phyloP scores from a whole-genome alignment of 2,797 vertebrate species.

The Brotula barbata region DNA sequence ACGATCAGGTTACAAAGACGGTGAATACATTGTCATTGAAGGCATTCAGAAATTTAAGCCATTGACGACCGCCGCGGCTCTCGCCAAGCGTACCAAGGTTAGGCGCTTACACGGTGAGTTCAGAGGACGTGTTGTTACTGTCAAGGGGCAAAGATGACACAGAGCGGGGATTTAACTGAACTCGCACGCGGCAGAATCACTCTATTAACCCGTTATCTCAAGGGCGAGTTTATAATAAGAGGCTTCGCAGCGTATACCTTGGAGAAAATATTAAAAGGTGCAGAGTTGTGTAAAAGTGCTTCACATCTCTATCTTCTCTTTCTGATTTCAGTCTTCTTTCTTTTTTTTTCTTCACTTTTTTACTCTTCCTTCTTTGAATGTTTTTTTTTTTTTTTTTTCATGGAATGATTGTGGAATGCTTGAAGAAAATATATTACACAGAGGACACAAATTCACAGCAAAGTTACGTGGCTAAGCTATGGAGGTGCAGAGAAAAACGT shows the following conservation, averaged over 20 bases:
- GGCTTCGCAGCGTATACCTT: constrained; percentile 16
- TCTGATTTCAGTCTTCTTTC: background rate
- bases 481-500: no score
- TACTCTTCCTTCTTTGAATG: background rate
- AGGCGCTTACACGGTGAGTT: constrained; percentile 55
- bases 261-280: constrained; percentile 15
- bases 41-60: constrained; percentile 28
- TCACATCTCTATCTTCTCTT: background rate
- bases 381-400: background rate
- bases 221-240: constrained; percentile 62
- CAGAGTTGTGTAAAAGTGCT: background rate
- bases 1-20: constrained; percentile 21
- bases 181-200: constrained; percentile 57
- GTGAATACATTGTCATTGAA: constrained; percentile 22
- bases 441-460: no score
- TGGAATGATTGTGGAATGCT: no score
- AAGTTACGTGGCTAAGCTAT: no score
- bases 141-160: constrained; percentile 49
- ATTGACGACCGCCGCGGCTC: constrained; percentile 38
- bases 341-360: background rate
- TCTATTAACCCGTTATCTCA: constrained; percentile 62
- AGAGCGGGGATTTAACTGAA: constrained; percentile 54
- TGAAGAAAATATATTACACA: no score
- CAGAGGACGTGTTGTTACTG: constrained; percentile 54
- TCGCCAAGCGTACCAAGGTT: constrained; percentile 55